Percentiles rank a stretch among this genome's conserved stretches.
phyloP scores from a whole-genome alignment of 2,888 invertebrate genomes.

The Volucella inflata region DNA sequence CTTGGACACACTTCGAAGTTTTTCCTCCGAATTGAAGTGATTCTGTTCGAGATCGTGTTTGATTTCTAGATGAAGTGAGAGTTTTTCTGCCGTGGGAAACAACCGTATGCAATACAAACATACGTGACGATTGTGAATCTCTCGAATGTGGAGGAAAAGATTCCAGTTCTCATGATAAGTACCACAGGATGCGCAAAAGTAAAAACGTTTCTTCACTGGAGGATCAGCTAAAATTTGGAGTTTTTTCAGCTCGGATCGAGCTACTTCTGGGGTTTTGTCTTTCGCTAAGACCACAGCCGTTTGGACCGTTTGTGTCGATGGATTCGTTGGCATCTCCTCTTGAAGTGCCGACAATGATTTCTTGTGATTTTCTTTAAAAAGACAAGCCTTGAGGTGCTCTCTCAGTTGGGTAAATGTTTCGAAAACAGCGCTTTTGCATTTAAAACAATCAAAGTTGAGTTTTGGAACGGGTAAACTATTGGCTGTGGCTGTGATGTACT shows the following conservation, averaged over 20 bases:
- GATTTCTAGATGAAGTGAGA: slow-evolving; percentile 90
- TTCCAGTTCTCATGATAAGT: slow-evolving; percentile 95
- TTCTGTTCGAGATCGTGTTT: slow-evolving; percentile 91
- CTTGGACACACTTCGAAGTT: slow-evolving; percentile 85
- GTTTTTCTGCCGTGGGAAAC: slow-evolving; percentile 91
- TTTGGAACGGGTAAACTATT: slow-evolving; percentile 37
- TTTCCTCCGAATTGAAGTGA: slow-evolving; percentile 87
- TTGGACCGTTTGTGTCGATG: background rate
- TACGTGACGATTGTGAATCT: slow-evolving; percentile 91
- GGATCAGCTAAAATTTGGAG: slow-evolving; percentile 4
- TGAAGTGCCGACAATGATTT: slow-evolving; percentile 1
- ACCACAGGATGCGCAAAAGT: slow-evolving; percentile 91
- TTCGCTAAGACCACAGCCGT: background rate
- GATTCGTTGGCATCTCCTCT: background rate
- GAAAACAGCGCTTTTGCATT: slow-evolving; percentile 89
- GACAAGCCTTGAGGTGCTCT: slow-evolving; percentile 87
- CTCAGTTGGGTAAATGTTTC: slow-evolving; percentile 88
- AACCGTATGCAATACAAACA: slow-evolving; percentile 93
- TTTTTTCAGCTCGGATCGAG: background rate
- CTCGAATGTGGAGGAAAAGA: slow-evolving; percentile 92
- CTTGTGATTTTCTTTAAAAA: slow-evolving; percentile 24
- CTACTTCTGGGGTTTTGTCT: slow-evolving; percentile 16
- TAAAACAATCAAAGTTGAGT: slow-evolving; percentile 87
- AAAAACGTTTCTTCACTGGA: slow-evolving; percentile 86
- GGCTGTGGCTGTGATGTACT: slow-evolving; percentile 12